Evolutionary conservation across 2,113 vertebrate genomes (phyloP).

Genomic region (Ptyas mucosa): DNA sequence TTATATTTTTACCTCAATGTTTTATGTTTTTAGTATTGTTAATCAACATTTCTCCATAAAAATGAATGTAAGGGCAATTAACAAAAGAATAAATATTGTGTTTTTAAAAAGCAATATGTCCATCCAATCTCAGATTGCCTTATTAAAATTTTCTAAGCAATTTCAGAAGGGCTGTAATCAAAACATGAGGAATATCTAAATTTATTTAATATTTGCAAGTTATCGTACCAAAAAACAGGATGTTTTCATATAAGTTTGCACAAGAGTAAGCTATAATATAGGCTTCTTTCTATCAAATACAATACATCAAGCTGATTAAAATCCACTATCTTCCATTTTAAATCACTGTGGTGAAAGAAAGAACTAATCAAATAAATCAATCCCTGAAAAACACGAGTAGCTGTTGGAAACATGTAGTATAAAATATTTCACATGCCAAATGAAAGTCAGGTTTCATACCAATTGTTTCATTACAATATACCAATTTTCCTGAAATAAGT

Average conservation of each 20-base stretch:
- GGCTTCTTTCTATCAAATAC: not conserved
- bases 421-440: not conserved
- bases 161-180: not conserved
- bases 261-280: not conserved
- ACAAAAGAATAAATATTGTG: not conserved
- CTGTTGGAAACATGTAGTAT: not conserved
- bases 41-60: not conserved
- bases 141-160: not conserved
- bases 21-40: not conserved
- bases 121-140: not conserved
- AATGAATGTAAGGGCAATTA: not conserved
- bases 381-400: not conserved
- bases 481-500: not conserved
- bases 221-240: not conserved
- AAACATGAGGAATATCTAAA: not conserved
- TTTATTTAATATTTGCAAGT: not conserved
- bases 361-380: not conserved
- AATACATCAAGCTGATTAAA: not conserved
- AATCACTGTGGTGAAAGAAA: not conserved
- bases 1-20: not conserved
- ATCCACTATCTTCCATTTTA: not conserved
- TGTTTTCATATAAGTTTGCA: not conserved
- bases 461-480: not conserved
- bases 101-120: not conserved
- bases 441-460: not conserved